Evolutionary conservation across 1,140 invertebrate genomes (phyloP), one percentile per base, ranked within the genome.

Genomic region (Cydia splendana): DNA sequence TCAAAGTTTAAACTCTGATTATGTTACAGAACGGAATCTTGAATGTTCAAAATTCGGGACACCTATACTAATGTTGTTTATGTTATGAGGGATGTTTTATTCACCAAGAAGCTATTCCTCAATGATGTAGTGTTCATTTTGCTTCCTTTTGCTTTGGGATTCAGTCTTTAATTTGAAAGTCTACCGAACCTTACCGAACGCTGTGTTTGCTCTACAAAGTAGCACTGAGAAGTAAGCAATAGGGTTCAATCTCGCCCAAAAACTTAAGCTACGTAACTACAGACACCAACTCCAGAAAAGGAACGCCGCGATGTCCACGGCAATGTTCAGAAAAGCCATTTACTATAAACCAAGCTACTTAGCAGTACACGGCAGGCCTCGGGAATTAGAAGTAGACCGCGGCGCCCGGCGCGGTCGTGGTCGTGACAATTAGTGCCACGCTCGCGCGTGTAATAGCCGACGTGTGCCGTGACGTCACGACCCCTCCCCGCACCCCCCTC

Each of bases 331-430:
- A 12, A 62, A 62, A 62, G 57, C 57, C 57, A 62, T 62, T 62
- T 24, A 24, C 57, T 62, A 62, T 62, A 62, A 62, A 62, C 57
- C 57, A 62, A 62, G 57, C 57, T 62, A 62, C 57, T 62, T 62
- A 62, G 57, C 57, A 24, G 57, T 57, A 62, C 57, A 62, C 57
- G 57, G 57, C 45, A 48, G 45, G 45, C 45, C 38, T 48, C 45
- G 65, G 65, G 65, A 9, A 65, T 30, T 65, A 65, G 65, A 65
- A 65, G 65, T 28, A 30, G 18, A 12, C 78, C 80, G 79, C 80
- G 76, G 65, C 79, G 74, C 80, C 81, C 79, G 81, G 82, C 78
- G 82, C 79, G 76, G 80, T 79, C 81, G 65, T 57, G 75, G 38
- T 57, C 34, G 65, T 38, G 57, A 71, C 67, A 62, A 62, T 62